phyloP scores from a whole-genome alignment of 2,888 invertebrate genomes.

The Allacma fusca region DNA sequence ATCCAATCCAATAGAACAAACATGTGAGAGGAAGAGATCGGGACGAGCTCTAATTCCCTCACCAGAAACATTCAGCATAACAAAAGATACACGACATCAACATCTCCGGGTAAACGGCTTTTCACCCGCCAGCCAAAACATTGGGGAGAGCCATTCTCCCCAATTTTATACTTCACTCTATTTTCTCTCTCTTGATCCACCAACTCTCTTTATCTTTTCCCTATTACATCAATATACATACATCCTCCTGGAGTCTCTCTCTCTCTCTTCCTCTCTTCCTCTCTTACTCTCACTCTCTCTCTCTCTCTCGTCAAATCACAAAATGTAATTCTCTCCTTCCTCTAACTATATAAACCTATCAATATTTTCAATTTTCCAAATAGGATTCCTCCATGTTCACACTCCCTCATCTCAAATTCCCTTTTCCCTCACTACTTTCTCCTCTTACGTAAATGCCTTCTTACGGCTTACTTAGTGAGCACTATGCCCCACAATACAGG shows the following conservation, averaged over 20 bases:
- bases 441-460: no score
- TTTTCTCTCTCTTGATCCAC: no score
- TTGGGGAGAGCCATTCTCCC: neutral
- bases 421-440: neutral
- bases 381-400: conserved; percentile 5
- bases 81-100: conserved; percentile 32
- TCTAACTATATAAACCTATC: conserved; percentile 19
- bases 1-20: conserved; percentile 46
- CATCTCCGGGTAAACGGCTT: conserved; percentile 32
- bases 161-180: neutral
- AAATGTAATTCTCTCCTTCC: conserved; percentile 33
- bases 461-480: no score
- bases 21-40: neutral
- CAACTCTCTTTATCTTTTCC: no score
- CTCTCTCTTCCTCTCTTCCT: conserved; percentile 11
- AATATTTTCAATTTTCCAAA: conserved; percentile 40
- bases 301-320: conserved; percentile 28
- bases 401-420: no score
- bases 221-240: neutral
- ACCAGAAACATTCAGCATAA: conserved; percentile 1
- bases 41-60: no score
- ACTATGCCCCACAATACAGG: no score
- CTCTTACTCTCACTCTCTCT: neutral
- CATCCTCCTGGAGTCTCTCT: conserved; percentile 14
- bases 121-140: conserved; percentile 29